A percentile compares a stretch with the other conserved stretches of the same genome.
phyloP scores from a whole-genome alignment of 2,888 invertebrate genomes.

The Piscicola geometra region DNA sequence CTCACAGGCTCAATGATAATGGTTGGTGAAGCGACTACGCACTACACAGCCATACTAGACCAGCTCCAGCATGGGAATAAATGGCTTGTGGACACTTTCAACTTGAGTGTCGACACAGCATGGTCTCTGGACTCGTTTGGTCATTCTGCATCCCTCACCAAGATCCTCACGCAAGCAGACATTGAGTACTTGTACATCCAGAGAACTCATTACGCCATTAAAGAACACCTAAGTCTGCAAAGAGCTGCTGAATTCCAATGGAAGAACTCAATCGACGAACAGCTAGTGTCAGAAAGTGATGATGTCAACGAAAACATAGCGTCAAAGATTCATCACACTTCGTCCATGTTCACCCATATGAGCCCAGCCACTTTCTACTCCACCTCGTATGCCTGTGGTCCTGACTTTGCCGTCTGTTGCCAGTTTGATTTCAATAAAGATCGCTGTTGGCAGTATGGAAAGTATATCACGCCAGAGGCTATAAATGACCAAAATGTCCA shows the following conservation, averaged over 20 bases:
- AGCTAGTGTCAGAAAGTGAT: not conserved
- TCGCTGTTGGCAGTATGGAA: slow-evolving; percentile 41
- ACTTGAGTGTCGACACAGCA: slow-evolving; percentile 30
- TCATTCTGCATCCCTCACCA: slow-evolving; percentile 40
- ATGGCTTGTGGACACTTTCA: slow-evolving; percentile 40
- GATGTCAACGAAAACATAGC: slow-evolving; percentile 43
- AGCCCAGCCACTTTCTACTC: slow-evolving; percentile 90
- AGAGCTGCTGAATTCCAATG: slow-evolving; percentile 80
- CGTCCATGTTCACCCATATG: slow-evolving; percentile 74
- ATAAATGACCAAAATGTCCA: slow-evolving; percentile 38
- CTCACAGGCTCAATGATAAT: slow-evolving; percentile 44
- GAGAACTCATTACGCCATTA: slow-evolving; percentile 67
- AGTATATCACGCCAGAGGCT: slow-evolving; percentile 35
- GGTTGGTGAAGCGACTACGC: slow-evolving; percentile 42
- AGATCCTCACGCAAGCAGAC: slow-evolving; percentile 40
- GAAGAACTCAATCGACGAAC: slow-evolving; percentile 51
- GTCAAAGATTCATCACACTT: too few species aligned
- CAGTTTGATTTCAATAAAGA: slow-evolving; percentile 58
- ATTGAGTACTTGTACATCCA: slow-evolving; percentile 39
- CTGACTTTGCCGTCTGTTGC: slow-evolving; percentile 69
- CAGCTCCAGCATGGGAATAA: slow-evolving; percentile 43
- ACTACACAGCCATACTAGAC: slow-evolving; percentile 40
- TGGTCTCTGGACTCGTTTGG: slow-evolving; percentile 45
- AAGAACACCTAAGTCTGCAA: slow-evolving; percentile 70
- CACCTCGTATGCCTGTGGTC: slow-evolving; percentile 88